phyloP scores from a whole-genome alignment of 2,888 invertebrate species.

The Poecilus cupreus region DNA sequence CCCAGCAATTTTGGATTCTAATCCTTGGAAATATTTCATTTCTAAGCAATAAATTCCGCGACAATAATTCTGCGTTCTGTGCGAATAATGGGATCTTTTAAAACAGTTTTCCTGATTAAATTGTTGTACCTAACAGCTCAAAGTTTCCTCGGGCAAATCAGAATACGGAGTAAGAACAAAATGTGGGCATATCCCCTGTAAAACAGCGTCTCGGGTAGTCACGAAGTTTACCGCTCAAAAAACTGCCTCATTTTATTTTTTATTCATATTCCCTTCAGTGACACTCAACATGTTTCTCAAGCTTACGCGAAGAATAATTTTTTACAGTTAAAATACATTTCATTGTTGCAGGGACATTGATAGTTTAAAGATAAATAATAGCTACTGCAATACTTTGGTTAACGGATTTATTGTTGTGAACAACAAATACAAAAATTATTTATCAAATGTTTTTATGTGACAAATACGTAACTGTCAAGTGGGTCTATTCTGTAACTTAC shows the following conservation, averaged over 20 bases:
- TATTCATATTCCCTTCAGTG: conserved; percentile 54
- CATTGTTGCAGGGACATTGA: too few species aligned
- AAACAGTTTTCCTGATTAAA: conserved; percentile 36
- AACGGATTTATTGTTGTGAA: too few species aligned
- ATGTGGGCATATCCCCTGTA: conserved; percentile 53
- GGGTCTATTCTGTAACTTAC: too few species aligned
- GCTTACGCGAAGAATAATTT: too few species aligned
- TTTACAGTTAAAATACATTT: too few species aligned
- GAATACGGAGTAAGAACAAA: conserved; percentile 54
- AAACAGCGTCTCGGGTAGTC: conserved; percentile 42
- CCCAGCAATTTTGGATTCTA: too few species aligned
- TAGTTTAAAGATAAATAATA: too few species aligned
- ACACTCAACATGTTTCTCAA: conserved; percentile 15
- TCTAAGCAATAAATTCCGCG: conserved; percentile 18
- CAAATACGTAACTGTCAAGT: too few species aligned
- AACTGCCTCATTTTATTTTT: conserved; percentile 58
- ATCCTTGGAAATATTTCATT: conserved; percentile 6
- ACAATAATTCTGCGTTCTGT: conserved; percentile 1
- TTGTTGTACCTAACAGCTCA: conserved; percentile 9
- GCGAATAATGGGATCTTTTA: conserved; percentile 15
- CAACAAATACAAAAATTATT: too few species aligned
- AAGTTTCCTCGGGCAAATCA: conserved; percentile 54
- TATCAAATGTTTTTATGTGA: too few species aligned
- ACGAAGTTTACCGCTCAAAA: conserved; percentile 59
- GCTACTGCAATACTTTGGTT: too few species aligned